A percentile compares a stretch with the other conserved stretches of the same genome.
Conservation (phyloP, 1,140 invertebrate genomes). For the Drosophila nebulosa region DNA sequence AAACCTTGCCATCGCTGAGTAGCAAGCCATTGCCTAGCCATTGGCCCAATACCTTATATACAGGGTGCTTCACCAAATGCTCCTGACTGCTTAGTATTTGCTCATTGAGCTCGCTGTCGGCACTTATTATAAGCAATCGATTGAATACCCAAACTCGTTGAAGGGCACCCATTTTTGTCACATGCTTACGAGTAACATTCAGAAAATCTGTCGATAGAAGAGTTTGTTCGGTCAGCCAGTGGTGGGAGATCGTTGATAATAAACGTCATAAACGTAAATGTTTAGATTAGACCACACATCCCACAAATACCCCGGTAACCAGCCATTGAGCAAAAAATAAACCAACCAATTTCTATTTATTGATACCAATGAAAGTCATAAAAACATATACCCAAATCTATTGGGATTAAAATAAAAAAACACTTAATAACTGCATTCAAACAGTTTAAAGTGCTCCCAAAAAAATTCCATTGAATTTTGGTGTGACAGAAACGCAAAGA, state of each 20-base stretch:
- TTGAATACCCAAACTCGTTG: conserved; percentile 84
- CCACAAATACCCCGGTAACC: background rate
- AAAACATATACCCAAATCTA: background rate
- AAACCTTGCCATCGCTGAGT: conserved; percentile 81
- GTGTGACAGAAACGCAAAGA: too few relatives aligned
- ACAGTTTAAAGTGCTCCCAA: background rate
- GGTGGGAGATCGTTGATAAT: background rate
- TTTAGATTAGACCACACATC: background rate
- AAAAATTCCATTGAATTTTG: background rate
- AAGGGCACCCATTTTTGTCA: conserved; percentile 71
- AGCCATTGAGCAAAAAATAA: background rate
- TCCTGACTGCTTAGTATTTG: conserved; percentile 57
- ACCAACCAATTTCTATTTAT: background rate
- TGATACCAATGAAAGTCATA: background rate
- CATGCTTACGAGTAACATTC: background rate
- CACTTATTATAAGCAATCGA: conserved; percentile 47
- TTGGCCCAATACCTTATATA: conserved; percentile 78
- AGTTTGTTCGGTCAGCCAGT: background rate
- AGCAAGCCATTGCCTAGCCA: conserved; percentile 87
- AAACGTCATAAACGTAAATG: background rate
- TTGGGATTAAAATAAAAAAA: background rate
- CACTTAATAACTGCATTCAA: background rate
- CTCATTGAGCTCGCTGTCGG: conserved; percentile 79
- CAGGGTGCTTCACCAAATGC: conserved; percentile 60
- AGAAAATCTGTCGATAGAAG: conserved; percentile 37